Evolutionary conservation across 2,888 invertebrate genomes (phyloP), one percentile per base, ranked within the genome.

Genomic region (Parnassius mnemosyne): DNA sequence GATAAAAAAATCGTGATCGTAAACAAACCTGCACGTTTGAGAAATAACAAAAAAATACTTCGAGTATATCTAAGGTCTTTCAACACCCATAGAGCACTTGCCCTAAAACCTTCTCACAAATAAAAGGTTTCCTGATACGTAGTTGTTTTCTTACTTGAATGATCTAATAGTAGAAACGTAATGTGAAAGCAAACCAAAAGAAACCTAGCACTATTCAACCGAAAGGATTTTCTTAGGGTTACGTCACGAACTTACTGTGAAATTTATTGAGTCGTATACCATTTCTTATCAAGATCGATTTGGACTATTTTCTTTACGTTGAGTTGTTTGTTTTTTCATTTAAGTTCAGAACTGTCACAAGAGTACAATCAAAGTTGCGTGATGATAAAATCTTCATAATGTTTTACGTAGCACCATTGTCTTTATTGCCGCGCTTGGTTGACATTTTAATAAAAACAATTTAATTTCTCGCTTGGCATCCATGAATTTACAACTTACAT

Each of bases 401-500:
- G 13, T 20, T 53, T 20, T 9, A 13, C 41, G 42, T 46, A 47
- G 43, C 44, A 16, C n/a, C 42, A 52, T 57, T 54, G 44, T 58
- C 62, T 54, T 49, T 43, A 58, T 54, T 54, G 50, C 42, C 57
- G 53, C 51, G 57, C 43, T 16, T 54, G 49, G n/a, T 44, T 50
- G 44, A 58, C 16, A 49, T 13, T 41, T 13, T 66, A 50, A 61
- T 56, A 59, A 44, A 43, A 61, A 60, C 63, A 61, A n/a, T n/a
- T n/a, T 58, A 53, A 63, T 57, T 65, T 57, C 55, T 43, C 54
- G 44, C 16, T 54, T 54, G 44, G 61, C 49, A 46, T 63, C 59
- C 59, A 34, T 52, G 55, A 64, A 65, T 66, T 66, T 61, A 66
- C 55, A 56, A 63, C 61, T 49, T 54, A 60, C 60, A 65, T 68